These are phyloP conservation scores for Lasius fuliginosus DNA, from an alignment of 2,888 invertebrate genomes.

Conservation along the genomic window DNA sequence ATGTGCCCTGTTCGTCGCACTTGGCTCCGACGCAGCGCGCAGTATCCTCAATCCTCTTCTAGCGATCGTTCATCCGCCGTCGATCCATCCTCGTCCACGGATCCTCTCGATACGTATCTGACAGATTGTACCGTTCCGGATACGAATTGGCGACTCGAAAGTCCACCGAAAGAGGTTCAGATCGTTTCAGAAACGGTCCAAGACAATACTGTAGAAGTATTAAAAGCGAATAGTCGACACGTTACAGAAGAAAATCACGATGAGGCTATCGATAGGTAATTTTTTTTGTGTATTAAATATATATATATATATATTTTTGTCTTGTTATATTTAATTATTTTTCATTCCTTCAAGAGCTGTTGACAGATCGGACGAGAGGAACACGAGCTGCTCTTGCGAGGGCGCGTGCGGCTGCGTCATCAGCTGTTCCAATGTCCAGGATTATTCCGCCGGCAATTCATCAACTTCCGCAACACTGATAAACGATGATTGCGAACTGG, in stretches of 20 bases:
- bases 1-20: constrained; percentile 57
- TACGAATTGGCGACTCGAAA: constrained; percentile 26
- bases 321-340: constrained; percentile 7
- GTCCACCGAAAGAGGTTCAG: background rate
- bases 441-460: background rate
- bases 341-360: background rate
- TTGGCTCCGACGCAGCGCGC: constrained; percentile 70
- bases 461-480: background rate
- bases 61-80: constrained; percentile 24
- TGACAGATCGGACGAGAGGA: background rate
- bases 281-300: background rate
- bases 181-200: background rate
- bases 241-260: constrained; percentile 65
- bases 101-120: constrained; percentile 81
- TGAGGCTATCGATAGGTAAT: constrained; percentile 25
- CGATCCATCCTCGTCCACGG: constrained; percentile 63
- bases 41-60: constrained; percentile 71
- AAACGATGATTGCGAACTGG: background rate
- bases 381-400: constrained; percentile 77
- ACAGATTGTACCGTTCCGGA: constrained; percentile 61
- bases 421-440: background rate
- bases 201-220: background rate
- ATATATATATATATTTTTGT: background rate
- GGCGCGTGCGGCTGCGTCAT: constrained; percentile 81
- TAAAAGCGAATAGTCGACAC: background rate